Conservation (phyloP, 2,113 vertebrate genomes). For the Microcebus murinus region DNA sequence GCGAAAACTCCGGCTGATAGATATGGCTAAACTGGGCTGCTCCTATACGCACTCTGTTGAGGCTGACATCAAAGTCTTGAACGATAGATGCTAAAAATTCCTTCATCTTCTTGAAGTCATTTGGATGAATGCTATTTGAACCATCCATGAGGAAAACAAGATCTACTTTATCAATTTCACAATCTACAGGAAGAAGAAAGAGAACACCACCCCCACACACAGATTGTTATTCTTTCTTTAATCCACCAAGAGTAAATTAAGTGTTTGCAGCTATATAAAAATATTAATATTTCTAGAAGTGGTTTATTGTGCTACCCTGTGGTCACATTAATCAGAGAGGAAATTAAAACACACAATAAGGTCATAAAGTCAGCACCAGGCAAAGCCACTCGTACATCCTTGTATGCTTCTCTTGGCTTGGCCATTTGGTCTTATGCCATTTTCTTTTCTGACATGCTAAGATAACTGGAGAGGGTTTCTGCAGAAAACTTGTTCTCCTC, state of each 20-base stretch:
- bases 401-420: slow-evolving; percentile 4
- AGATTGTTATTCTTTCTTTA: neutral
- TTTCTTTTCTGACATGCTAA: neutral
- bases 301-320: neutral
- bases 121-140: slow-evolving; percentile 77
- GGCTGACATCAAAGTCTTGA: slow-evolving; percentile 69
- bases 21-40: slow-evolving; percentile 77
- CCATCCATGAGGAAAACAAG: slow-evolving; percentile 85
- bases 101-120: slow-evolving; percentile 80
- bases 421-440: neutral
- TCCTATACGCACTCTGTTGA: slow-evolving; percentile 73
- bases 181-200: slow-evolving; percentile 67
- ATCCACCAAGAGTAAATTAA: neutral
- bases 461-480: neutral
- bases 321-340: neutral
- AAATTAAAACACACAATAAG: neutral
- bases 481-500: neutral
- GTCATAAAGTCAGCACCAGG: neutral
- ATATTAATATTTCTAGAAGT: neutral
- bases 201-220: neutral
- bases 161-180: slow-evolving; percentile 77
- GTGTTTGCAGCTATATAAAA: neutral
- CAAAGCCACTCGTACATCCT: neutral
- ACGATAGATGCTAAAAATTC: slow-evolving; percentile 75
- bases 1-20: slow-evolving; percentile 67